Base-by-base conservation (phyloP, 1,140 invertebrate species). In the Littorina saxatilis region DNA sequence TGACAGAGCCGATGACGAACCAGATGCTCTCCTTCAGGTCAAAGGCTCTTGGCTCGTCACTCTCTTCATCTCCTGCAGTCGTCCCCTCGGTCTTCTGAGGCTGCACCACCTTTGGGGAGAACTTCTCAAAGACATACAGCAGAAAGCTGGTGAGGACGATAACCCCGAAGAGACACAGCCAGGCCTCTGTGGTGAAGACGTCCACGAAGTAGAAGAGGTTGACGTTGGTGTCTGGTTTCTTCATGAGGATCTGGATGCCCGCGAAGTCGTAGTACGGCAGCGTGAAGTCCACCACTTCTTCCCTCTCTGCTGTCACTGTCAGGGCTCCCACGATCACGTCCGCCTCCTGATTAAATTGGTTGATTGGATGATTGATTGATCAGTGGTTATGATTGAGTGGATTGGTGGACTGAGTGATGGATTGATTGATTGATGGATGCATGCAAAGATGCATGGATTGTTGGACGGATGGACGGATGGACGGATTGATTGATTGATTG, bases 1-100 rank as follows among this genome's bases (percentile, higher is more conserved):
- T 98, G 87, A 98, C 97, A 1, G 96, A 97, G 0, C 97, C 98
- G 43, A 98, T 90, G 0, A 96, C 96, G 89, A 98, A 98, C 97
- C 97, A 98, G 87, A 98, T 96, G 86, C 96, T 97, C 92, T 88
- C 87, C 66, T 87, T 86, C 39, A 87, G 35, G 43, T 84, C 81
- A 58, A 86, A 87, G 0, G 80, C 75, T 43, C 37, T 78, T 13
- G 76, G 76, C 3, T 13, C 27, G 27, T 29, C 63, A 20, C 50
- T 55, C 29, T 74, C 78, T n/a, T 77, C 83, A 1, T n/a, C 32
- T n/a, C 40, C 17, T 11, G 40, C 40, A 29, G 47, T 32, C 2
- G 61, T 43, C 2, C n/a, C 47, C n/a, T n/a, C n/a, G n/a, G n/a
- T n/a, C n/a, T n/a, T n/a, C n/a, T n/a, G n/a, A 32, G 17, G 4